Evolutionary conservation across 2,888 invertebrate species (phyloP), one percentile per base, ranked within the genome.

Genomic region (Silvanus unidentatus): DNA sequence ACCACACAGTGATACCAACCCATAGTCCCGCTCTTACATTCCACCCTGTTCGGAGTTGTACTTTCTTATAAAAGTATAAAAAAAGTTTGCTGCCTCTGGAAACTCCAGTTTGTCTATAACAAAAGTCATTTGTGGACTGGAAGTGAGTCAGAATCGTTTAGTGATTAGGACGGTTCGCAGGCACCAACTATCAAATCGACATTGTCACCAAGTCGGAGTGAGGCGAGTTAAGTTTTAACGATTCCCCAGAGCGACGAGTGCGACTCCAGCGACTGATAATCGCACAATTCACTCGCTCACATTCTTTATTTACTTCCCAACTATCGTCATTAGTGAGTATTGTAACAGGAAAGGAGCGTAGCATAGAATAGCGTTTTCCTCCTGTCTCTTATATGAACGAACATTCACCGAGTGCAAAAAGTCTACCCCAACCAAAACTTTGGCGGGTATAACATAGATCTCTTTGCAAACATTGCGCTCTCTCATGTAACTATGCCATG

Each of bases 261-360:
- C 13, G 39, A 44, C 44, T 44, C 40, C n/a, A 16, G 28, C 32
- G 42, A 43, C 43, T 43, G 43, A 43, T 43, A 43, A 43, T 43
- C 38, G 43, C n/a, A 29, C 39, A 32, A 40, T 32, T 44, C 14
- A 48, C 42, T 47, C n/a, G 42, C 40, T 40, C 43, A 42, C 28
- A 50, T 50, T 51, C 48, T 53, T 52, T 53, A 49, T 49, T 50
- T 53, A 53, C 47, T 53, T 50, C 44, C 39, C 43, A 50, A 53
- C 53, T 53, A 50, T 43, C 47, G 45, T 50, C 49, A 50, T 50
- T 53, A 53, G 53, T 47, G 45, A 50, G 42, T 49, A 53, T 49
- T 53, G 50, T 50, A 50, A 45, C 49, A 50, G 50, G 53, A 50
- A 49, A 42, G 47, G 44, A 45, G 40, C 35, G 43, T 42, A 44